Percentiles rank a stretch among this genome's conserved stretches.
Evolutionary conservation across 2,113 vertebrate species (phyloP).

Genomic region (Syngnathus typhle): DNA sequence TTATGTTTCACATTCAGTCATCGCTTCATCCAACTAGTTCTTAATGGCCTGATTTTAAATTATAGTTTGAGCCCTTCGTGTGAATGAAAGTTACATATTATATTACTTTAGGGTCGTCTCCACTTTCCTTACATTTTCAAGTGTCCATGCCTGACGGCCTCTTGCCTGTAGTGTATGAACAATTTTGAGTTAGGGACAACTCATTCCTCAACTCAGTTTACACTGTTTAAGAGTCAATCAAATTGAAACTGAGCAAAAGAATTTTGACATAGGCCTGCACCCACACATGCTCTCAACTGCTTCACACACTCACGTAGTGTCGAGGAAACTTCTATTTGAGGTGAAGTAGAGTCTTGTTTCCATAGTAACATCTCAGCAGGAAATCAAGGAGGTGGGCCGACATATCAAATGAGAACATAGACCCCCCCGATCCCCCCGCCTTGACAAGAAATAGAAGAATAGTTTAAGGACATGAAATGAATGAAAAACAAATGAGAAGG

Average conservation of each 20-base stretch:
- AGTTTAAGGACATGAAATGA: conserved; percentile 9
- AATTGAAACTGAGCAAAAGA: conserved; percentile 51
- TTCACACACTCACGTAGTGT: conserved; percentile 22
- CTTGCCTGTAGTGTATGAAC: neutral
- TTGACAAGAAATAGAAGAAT: conserved; percentile 48
- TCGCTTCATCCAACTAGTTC: neutral
- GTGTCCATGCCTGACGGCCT: conserved; percentile 22
- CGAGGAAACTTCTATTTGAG: conserved; percentile 62
- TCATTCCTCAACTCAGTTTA: conserved; percentile 15
- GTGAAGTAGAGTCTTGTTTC: conserved; percentile 70
- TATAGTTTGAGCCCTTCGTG: neutral
- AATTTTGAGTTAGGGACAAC: neutral
- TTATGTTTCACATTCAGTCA: neutral
- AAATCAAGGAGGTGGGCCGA: conserved; percentile 55
- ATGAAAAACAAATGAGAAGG: neutral
- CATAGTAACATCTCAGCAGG: conserved; percentile 63
- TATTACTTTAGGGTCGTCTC: conserved; percentile 11
- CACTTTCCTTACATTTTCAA: conserved; percentile 11
- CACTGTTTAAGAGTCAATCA: conserved; percentile 25
- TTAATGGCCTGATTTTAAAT: neutral
- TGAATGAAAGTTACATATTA: too few relatives aligned
- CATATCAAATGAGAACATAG: conserved; percentile 60
- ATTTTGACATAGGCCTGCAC: conserved; percentile 37
- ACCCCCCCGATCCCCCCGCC: conserved; percentile 59
- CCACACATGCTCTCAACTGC: conserved; percentile 27